phyloP scores from a whole-genome alignment of 2,888 invertebrate genomes.

The Dendrolimus pini region DNA sequence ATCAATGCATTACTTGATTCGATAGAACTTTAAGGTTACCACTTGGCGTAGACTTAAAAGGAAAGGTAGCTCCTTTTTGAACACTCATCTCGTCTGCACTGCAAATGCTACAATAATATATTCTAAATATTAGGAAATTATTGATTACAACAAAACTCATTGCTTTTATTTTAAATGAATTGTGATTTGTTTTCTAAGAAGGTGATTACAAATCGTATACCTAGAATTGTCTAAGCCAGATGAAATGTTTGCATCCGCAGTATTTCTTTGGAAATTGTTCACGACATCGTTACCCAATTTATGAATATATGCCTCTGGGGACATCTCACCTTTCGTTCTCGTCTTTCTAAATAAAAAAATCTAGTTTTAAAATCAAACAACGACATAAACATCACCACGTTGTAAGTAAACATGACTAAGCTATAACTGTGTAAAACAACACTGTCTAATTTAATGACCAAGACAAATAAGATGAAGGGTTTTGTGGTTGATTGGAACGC shows the following conservation, averaged over 20 bases:
- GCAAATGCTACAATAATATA: slow-evolving; percentile 30
- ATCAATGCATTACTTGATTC: slow-evolving; percentile 72
- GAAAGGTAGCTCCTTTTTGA: slow-evolving; percentile 67
- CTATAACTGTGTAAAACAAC: too few species aligned
- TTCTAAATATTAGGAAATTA: too few species aligned
- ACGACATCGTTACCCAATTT: slow-evolving; percentile 43
- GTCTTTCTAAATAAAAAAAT: slow-evolving; percentile 28
- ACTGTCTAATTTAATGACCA: too few species aligned
- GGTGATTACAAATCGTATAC: slow-evolving; percentile 19
- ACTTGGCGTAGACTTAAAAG: slow-evolving; percentile 81
- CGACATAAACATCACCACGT: too few species aligned
- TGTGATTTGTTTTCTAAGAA: too few species aligned
- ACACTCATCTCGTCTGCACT: slow-evolving; percentile 37
- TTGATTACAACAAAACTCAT: too few species aligned
- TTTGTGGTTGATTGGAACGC: too few species aligned
- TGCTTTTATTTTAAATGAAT: too few species aligned
- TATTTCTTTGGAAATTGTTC: slow-evolving; percentile 26
- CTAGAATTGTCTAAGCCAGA: slow-evolving; percentile 55
- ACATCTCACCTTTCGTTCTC: slow-evolving; percentile 44
- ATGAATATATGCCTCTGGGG: slow-evolving; percentile 39
- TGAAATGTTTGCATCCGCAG: slow-evolving; percentile 32
- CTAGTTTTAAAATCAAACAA: too few species aligned
- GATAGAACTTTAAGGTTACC: slow-evolving; percentile 82
- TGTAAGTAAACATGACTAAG: too few species aligned
- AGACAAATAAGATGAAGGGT: too few species aligned